Conservation (phyloP, 2,797 vertebrate species). For the Prunella strophiata region DNA sequence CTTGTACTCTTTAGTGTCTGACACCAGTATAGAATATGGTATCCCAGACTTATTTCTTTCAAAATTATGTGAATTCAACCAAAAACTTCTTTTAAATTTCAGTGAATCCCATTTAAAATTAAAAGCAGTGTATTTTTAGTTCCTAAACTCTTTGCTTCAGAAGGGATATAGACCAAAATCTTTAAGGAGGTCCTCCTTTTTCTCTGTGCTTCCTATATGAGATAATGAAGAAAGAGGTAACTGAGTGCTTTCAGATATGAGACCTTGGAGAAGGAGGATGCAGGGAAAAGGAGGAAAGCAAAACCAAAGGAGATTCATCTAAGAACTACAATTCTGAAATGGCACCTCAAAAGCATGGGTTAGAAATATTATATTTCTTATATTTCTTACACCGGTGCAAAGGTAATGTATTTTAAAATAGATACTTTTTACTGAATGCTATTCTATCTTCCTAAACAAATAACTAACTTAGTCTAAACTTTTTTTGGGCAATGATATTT, state of each 20-base stretch:
- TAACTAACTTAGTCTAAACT: neutral
- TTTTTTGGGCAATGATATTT: neutral
- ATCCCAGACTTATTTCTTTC: neutral
- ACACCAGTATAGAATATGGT: neutral
- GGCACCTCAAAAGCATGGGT: accelerated
- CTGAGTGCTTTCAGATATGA: neutral
- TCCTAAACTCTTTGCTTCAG: neutral
- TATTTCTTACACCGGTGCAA: neutral
- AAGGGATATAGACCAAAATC: neutral
- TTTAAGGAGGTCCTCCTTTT: neutral
- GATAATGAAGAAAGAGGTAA: neutral
- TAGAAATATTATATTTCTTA: neutral
- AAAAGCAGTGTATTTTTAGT: neutral
- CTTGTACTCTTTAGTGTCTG: neutral
- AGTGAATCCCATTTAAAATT: neutral
- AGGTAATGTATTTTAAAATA: neutral
- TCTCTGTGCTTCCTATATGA: neutral
- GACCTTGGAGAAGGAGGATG: neutral
- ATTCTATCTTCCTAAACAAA: neutral
- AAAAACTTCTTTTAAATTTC: neutral
- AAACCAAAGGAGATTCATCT: neutral
- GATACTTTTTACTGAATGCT: neutral
- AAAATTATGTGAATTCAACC: neutral
- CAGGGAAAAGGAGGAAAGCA: neutral
- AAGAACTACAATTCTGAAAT: neutral